Conservation (phyloP, 2,888 invertebrate genomes). For the Drosophila vallismaia region DNA sequence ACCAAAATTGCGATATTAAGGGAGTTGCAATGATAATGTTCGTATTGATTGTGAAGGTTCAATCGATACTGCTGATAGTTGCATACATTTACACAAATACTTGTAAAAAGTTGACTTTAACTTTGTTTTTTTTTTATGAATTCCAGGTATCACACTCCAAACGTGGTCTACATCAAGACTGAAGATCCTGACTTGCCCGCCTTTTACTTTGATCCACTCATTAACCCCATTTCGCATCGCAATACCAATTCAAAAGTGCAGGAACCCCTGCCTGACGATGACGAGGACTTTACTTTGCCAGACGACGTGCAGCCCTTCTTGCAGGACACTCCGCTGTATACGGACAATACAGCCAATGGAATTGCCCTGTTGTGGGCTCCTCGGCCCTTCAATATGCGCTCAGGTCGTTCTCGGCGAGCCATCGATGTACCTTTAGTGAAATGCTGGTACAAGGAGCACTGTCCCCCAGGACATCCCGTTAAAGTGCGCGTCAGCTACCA, state of each 20-base stretch:
- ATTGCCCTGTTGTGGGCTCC: slow-evolving; percentile 99
- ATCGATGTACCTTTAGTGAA: slow-evolving; percentile 99
- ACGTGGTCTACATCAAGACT: slow-evolving; percentile 99
- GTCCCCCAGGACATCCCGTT: slow-evolving; percentile 97
- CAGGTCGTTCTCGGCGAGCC: slow-evolving; percentile 96
- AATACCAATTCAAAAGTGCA: slow-evolving; percentile 91
- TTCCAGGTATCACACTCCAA: slow-evolving; percentile 98
- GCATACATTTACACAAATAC: slow-evolving; percentile 83
- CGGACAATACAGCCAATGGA: slow-evolving; percentile 99
- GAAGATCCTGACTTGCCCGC: slow-evolving; percentile 99
- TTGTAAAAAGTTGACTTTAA: not conserved
- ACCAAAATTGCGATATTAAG: slow-evolving; percentile 85
- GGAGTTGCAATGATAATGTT: slow-evolving; percentile 85
- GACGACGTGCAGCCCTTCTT: slow-evolving; percentile 96
- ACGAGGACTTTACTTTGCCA: slow-evolving; percentile 96
- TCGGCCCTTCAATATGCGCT: slow-evolving; percentile 97
- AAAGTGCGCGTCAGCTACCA: slow-evolving; percentile 99
- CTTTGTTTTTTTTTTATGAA: not conserved
- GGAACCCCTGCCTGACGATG: slow-evolving; percentile 96
- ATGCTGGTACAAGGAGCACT: slow-evolving; percentile 97
- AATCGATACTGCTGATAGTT: slow-evolving; percentile 85
- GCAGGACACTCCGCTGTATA: slow-evolving; percentile 97
- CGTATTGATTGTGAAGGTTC: slow-evolving; percentile 82
- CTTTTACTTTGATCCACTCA: slow-evolving; percentile 99
- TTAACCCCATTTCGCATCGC: slow-evolving; percentile 99